Percentiles rank a stretch among this genome's conserved stretches.
phyloP scores from a whole-genome alignment of 1,140 invertebrate genomes.

The Marisa cornuarietis region DNA sequence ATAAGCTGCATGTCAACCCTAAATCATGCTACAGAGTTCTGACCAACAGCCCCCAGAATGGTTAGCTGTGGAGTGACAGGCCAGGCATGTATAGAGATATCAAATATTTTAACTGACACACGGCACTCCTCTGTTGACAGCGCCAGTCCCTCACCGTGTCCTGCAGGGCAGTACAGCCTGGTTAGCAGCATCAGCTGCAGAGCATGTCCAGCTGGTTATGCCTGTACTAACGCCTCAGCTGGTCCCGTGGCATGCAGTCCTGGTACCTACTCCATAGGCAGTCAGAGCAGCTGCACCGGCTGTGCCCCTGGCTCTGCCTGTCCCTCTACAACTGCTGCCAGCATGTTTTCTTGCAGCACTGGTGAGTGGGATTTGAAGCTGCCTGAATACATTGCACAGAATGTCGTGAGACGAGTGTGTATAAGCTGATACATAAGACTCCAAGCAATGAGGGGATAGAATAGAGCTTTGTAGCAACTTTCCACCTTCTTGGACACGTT shows the following conservation, averaged over 20 bases:
- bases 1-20: not conserved
- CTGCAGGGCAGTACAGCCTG: constrained; percentile 48
- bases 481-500: too few relatives aligned
- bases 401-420: too few relatives aligned
- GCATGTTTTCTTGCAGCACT: constrained; percentile 38
- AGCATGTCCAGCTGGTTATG: constrained; percentile 56
- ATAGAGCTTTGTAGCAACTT: too few relatives aligned
- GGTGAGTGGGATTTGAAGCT: constrained; percentile 30
- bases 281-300: constrained; percentile 41
- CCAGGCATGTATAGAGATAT: too few relatives aligned
- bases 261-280: constrained; percentile 47
- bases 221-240: constrained; percentile 44
- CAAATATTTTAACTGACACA: not conserved
- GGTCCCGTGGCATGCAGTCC: constrained; percentile 43
- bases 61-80: too few relatives aligned
- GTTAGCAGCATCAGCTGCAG: constrained; percentile 48
- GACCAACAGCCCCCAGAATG: too few relatives aligned
- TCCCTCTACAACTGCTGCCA: constrained; percentile 45
- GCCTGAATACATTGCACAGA: too few relatives aligned
- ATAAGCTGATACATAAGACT: too few relatives aligned
- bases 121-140: constrained; percentile 26
- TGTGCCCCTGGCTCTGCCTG: constrained; percentile 56
- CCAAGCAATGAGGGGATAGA: too few relatives aligned
- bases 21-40: not conserved
- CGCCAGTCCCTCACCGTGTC: constrained; percentile 40